Evolutionary conservation across 2,113 vertebrate species (phyloP).

Genomic region (Sciurus niger): DNA sequence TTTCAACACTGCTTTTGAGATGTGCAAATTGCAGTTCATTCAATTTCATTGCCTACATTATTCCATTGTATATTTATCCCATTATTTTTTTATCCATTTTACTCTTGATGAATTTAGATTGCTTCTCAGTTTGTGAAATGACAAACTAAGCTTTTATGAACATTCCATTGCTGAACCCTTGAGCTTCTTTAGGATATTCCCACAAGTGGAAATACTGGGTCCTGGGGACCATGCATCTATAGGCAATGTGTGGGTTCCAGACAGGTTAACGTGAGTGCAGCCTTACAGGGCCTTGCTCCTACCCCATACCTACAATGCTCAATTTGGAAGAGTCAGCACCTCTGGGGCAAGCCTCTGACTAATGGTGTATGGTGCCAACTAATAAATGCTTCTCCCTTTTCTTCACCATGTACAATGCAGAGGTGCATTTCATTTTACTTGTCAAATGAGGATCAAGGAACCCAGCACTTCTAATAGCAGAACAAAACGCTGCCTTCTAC

Average conservation of each 20-base stretch:
- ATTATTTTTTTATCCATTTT: not conserved
- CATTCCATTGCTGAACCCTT: not conserved
- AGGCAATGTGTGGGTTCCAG: not conserved
- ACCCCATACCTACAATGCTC: not conserved
- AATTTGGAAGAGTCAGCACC: not conserved
- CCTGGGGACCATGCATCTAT: not conserved
- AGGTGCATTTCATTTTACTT: not conserved
- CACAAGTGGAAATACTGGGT: not conserved
- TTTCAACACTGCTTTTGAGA: not conserved
- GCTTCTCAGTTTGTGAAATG: constrained; percentile 35
- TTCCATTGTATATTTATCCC: not conserved
- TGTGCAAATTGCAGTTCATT: not conserved
- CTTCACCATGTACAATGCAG: rapidly evolving
- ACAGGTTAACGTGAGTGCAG: not conserved
- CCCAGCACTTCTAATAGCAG: not conserved
- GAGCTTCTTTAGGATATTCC: not conserved
- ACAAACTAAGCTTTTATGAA: not conserved
- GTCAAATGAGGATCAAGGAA: not conserved
- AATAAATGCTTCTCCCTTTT: not conserved
- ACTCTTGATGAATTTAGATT: not conserved
- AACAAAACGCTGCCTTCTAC: not conserved
- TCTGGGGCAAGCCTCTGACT: not conserved
- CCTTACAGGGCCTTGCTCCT: not conserved
- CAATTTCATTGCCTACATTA: not conserved
- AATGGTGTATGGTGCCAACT: not conserved